Percentiles rank a stretch among this genome's conserved stretches.
These are phyloP conservation scores for Alsophila aescularia DNA, from an alignment of 2,888 invertebrate species.

Conservation along the genomic window DNA sequence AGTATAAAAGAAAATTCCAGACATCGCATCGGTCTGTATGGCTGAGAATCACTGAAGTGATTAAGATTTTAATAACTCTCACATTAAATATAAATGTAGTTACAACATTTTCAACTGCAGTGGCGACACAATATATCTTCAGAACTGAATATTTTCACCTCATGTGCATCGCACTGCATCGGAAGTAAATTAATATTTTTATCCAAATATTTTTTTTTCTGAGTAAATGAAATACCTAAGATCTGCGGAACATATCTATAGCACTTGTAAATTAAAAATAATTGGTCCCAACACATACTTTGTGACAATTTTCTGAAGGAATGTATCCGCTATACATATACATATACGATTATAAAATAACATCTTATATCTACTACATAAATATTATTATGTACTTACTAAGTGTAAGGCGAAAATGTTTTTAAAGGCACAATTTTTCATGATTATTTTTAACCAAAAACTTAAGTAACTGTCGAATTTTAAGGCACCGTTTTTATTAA, in stretches of 20 bases:
- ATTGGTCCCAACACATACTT: slow-evolving; percentile 36
- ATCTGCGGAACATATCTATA: slow-evolving; percentile 10
- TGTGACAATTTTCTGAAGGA: slow-evolving; percentile 38
- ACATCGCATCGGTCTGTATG: too few species aligned
- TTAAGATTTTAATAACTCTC: too few species aligned
- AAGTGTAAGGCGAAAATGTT: slow-evolving; percentile 13
- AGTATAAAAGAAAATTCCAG: too few species aligned
- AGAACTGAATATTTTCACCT: too few species aligned
- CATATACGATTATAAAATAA: slow-evolving; percentile 36
- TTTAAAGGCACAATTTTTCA: slow-evolving; percentile 49
- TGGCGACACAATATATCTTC: too few species aligned
- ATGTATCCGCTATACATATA: slow-evolving; percentile 31
- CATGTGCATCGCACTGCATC: too few species aligned
- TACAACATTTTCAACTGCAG: too few species aligned
- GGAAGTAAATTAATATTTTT: too few species aligned
- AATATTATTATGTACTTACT: slow-evolving; percentile 30
- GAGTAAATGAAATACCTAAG: background rate
- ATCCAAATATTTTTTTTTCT: too few species aligned
- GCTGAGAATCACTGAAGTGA: too few species aligned
- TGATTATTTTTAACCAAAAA: background rate
- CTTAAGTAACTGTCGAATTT: too few species aligned
- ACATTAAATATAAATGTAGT: too few species aligned
- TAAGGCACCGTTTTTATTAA: background rate
- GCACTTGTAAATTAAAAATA: slow-evolving; percentile 13
- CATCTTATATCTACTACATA: slow-evolving; percentile 30